Conservation (phyloP, 2,113 vertebrate genomes). For the Rhombomys opimus region DNA sequence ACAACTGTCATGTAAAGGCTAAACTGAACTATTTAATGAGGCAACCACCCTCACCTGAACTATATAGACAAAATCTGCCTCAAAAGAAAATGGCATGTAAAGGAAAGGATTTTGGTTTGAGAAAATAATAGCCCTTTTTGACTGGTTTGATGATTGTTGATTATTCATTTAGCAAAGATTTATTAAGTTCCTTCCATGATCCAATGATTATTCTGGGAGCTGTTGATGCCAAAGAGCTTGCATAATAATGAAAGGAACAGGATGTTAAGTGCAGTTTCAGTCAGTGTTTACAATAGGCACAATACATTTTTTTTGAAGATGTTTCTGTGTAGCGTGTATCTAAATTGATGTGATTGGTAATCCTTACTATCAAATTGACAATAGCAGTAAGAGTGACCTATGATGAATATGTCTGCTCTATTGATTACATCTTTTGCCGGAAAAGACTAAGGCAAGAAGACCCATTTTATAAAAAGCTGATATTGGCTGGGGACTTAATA, state of each 20-base stretch:
- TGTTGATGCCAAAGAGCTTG: neutral
- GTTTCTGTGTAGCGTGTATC: neutral
- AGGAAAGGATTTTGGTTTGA: neutral
- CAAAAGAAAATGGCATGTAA: neutral
- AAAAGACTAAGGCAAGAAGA: neutral
- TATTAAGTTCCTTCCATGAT: neutral
- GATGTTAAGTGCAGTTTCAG: neutral
- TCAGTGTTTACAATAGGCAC: neutral
- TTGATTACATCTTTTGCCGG: neutral
- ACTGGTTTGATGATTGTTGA: neutral
- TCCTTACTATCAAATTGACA: neutral
- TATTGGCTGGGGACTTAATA: neutral
- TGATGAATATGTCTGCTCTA: no score
- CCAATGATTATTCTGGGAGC: neutral
- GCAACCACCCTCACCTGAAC: no score
- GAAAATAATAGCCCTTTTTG: neutral
- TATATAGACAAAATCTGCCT: neutral
- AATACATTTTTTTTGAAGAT: neutral
- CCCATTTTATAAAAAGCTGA: neutral
- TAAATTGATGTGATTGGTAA: neutral
- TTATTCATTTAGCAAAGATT: slow-evolving; percentile 4
- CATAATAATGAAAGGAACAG: neutral
- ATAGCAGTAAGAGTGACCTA: neutral
- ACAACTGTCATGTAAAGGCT: neutral
- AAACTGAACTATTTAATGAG: neutral